A percentile compares a stretch with the other conserved stretches of the same genome.
Conservation (phyloP, 2,113 vertebrate species). For the Microtus ochrogaster region DNA sequence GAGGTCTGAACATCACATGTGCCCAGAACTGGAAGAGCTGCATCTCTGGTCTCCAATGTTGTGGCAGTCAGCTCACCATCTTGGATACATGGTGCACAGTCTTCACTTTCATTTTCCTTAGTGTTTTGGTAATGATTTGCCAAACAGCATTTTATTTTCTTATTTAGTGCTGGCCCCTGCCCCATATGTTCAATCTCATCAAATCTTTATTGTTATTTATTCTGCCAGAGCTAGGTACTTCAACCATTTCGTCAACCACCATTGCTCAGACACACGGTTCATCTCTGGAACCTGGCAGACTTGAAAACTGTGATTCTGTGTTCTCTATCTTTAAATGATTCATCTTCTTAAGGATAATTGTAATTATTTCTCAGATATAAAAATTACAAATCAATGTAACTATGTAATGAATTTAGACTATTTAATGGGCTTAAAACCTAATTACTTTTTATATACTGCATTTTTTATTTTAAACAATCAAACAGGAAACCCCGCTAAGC, state of each 20-base stretch:
- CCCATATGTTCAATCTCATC: neutral
- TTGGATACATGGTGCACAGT: fast-evolving
- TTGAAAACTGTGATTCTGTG: fast-evolving
- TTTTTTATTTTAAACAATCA: conserved; percentile 9
- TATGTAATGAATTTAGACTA: neutral
- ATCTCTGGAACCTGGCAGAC: neutral
- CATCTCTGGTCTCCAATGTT: fast-evolving
- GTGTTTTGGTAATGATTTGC: neutral
- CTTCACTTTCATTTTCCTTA: neutral
- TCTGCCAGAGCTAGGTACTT: neutral
- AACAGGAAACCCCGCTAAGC: neutral
- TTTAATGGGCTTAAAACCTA: neutral
- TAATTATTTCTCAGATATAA: neutral
- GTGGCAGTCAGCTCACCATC: fast-evolving
- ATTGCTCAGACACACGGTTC: neutral
- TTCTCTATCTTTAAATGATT: neutral
- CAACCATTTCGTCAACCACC: neutral
- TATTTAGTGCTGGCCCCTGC: neutral
- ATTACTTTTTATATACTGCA: neutral
- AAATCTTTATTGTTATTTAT: neutral
- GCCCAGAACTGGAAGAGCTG: neutral
- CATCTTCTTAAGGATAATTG: neutral
- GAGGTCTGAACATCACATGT: neutral
- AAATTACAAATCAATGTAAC: neutral
- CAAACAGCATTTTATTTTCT: neutral